Percentiles rank a stretch among this genome's conserved stretches.
Conservation (phyloP, 2,113 vertebrate genomes). For the Phocoena sinus region DNA sequence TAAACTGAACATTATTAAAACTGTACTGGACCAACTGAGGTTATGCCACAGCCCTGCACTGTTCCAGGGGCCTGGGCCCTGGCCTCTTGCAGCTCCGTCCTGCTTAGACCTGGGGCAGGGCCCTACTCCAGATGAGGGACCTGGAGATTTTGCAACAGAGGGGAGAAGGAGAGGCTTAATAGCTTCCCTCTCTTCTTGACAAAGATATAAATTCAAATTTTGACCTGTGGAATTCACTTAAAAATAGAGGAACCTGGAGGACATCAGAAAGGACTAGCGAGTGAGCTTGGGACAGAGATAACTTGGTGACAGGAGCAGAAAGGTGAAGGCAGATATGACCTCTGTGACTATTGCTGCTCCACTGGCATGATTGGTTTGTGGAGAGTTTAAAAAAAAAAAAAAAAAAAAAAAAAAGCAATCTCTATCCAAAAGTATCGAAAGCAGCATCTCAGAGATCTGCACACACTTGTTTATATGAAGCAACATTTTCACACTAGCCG, state of each 20-base stretch:
- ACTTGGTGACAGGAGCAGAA: neutral
- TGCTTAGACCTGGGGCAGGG: neutral
- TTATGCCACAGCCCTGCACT: neutral
- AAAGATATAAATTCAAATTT: constrained; percentile 11
- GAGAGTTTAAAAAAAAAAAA: neutral
- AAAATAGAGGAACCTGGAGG: neutral
- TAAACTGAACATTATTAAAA: neutral
- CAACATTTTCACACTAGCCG: neutral
- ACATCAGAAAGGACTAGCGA: neutral
- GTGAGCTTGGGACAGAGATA: neutral
- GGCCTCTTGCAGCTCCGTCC: neutral
- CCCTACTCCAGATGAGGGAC: neutral
- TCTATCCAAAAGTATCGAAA: neutral
- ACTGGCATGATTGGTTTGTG: neutral
- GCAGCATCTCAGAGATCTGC: neutral
- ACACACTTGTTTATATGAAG: neutral
- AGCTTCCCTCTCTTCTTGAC: neutral
- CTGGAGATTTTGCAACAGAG: neutral
- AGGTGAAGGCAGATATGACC: neutral
- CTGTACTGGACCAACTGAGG: neutral
- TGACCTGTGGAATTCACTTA: neutral
- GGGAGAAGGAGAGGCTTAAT: neutral
- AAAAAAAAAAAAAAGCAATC: neutral
- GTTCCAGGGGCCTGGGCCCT: neutral
- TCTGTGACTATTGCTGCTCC: neutral